phyloP scores from a whole-genome alignment of 2,888 invertebrate genomes.

The Paralinhomoeus sp. region DNA sequence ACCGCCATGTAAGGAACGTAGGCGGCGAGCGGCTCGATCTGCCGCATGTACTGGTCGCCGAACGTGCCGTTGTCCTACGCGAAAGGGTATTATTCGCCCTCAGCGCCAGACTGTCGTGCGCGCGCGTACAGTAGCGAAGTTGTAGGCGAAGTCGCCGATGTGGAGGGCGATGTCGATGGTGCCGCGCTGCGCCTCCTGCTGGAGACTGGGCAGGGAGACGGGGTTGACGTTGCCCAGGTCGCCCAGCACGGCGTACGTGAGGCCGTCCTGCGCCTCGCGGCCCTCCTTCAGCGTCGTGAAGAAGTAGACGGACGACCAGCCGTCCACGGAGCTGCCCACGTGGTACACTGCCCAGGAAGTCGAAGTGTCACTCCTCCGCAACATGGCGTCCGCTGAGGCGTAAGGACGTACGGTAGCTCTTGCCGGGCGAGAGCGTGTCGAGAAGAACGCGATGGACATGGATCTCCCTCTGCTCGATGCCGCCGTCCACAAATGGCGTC shows the following conservation, averaged over 20 bases:
- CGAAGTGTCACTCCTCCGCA: not conserved
- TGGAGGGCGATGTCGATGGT: slow-evolving; percentile 24
- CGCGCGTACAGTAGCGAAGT: too few relatives aligned
- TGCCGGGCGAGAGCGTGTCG: slow-evolving; percentile 4
- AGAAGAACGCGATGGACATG: slow-evolving; percentile 53
- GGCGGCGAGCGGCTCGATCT: slow-evolving; percentile 66
- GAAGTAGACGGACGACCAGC: slow-evolving; percentile 56
- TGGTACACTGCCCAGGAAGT: slow-evolving; percentile 18
- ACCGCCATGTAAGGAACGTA: slow-evolving; percentile 59
- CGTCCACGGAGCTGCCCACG: slow-evolving; percentile 29
- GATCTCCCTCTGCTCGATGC: slow-evolving; percentile 39
- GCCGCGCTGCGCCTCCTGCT: slow-evolving; percentile 54
- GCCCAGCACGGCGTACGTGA: slow-evolving; percentile 53
- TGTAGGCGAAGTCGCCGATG: slow-evolving; percentile 55
- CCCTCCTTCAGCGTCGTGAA: slow-evolving; percentile 51
- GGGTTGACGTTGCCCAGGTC: slow-evolving; percentile 85
- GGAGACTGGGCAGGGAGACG: slow-evolving; percentile 55
- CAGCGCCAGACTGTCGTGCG: too few relatives aligned
- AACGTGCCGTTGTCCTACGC: slow-evolving; percentile 44
- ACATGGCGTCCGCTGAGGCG: too few relatives aligned
- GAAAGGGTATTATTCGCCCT: too few relatives aligned
- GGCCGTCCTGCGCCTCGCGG: slow-evolving; percentile 31
- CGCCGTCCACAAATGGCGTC: slow-evolving; percentile 50
- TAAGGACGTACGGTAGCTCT: slow-evolving; percentile 4
- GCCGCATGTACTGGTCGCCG: slow-evolving; percentile 76